These are phyloP conservation scores for Eucera pruinosa DNA, from an alignment of 2,888 invertebrate genomes.

Conservation along the genomic window DNA sequence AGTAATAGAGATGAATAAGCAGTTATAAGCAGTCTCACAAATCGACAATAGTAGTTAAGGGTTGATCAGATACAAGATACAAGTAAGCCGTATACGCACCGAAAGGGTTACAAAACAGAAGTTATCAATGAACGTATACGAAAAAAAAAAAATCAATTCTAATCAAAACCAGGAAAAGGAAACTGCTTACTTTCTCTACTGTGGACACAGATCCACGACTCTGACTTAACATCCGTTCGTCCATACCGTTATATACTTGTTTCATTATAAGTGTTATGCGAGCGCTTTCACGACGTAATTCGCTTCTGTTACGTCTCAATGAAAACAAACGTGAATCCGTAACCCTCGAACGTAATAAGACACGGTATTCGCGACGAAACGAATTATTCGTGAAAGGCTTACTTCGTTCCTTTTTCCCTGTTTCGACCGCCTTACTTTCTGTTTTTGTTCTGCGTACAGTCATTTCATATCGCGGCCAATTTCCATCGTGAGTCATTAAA, in stretches of 20 bases:
- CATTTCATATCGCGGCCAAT: neutral
- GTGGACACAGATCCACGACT: constrained; percentile 57
- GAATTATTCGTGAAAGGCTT: neutral
- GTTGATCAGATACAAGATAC: too few species aligned
- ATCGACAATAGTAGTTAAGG: too few species aligned
- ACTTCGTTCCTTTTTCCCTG: neutral
- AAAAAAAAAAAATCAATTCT: constrained; percentile 37
- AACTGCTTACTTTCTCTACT: constrained; percentile 73
- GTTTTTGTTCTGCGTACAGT: too few species aligned
- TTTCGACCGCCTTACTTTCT: neutral
- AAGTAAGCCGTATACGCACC: too few species aligned
- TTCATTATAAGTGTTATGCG: constrained; percentile 61
- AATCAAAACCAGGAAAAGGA: constrained; percentile 72
- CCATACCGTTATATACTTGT: constrained; percentile 50
- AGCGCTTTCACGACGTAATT: constrained; percentile 71
- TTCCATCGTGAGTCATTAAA: neutral
- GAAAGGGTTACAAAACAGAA: too few species aligned
- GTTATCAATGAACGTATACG: neutral
- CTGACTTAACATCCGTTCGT: constrained; percentile 74
- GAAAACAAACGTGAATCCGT: constrained; percentile 37
- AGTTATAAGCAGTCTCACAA: too few species aligned
- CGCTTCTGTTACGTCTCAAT: constrained; percentile 35
- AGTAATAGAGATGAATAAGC: too few species aligned
- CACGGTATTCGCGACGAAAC: neutral
- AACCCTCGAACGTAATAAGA: constrained; percentile 9